These are phyloP conservation scores for Mycalesis mineus DNA, from an alignment of 2,888 invertebrate genomes.

Conservation along the genomic window DNA sequence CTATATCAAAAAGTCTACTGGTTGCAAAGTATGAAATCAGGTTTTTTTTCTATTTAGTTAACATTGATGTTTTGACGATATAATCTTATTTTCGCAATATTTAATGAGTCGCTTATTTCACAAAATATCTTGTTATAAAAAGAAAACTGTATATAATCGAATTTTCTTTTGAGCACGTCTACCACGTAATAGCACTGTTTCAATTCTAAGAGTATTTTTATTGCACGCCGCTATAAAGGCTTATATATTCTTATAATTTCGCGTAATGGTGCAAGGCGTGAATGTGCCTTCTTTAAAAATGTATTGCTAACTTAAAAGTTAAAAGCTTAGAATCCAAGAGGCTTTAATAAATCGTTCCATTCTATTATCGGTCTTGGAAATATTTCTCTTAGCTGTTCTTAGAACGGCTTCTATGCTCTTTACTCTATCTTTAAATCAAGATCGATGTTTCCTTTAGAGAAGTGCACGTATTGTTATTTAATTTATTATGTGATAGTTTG, in stretches of 20 bases:
- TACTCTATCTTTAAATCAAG: slow-evolving; percentile 9
- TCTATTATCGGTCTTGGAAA: slow-evolving; percentile 10
- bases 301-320: slow-evolving; percentile 7
- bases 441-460: slow-evolving; percentile 9
- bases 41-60: too few relatives aligned
- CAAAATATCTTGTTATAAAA: not conserved
- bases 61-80: too few relatives aligned
- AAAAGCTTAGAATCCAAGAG: slow-evolving; percentile 4
- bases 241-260: slow-evolving; percentile 1
- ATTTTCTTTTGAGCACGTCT: not conserved
- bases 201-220: not conserved
- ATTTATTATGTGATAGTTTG: not conserved
- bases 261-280: not conserved
- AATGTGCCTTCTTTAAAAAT: not conserved
- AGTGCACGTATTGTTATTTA: not conserved
- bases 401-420: slow-evolving; percentile 5
- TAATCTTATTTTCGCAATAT: too few relatives aligned
- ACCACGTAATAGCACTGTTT: not conserved
- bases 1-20: too few relatives aligned
- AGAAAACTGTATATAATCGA: not conserved
- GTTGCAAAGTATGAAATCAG: too few relatives aligned
- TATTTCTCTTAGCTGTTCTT: slow-evolving; percentile 11
- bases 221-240: not conserved
- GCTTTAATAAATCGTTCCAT: slow-evolving; percentile 10
- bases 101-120: too few relatives aligned